These are phyloP conservation scores for Burhinus bistriatus DNA, from an alignment of 2,113 vertebrate genomes.

Conservation along the genomic window DNA sequence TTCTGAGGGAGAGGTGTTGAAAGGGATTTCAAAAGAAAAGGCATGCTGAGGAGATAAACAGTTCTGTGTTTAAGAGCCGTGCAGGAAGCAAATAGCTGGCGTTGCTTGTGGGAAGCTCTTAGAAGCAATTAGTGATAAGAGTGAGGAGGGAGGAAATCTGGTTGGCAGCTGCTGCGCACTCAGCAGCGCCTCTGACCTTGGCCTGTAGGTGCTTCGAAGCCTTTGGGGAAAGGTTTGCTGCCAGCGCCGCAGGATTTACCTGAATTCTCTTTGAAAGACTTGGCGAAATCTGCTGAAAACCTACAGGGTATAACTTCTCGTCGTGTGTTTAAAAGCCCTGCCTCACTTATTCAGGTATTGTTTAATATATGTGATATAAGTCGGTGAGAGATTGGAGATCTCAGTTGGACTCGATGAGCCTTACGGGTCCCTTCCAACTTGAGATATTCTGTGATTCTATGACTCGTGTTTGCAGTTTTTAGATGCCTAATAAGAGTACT, in stretches of 20 bases:
- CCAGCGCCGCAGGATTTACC: neutral
- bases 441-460: neutral
- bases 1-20: neutral
- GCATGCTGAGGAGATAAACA: neutral
- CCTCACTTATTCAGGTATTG: neutral
- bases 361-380: neutral
- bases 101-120: slow-evolving; percentile 1
- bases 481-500: neutral
- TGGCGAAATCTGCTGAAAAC: neutral
- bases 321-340: neutral
- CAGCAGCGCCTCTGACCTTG: neutral
- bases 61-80: neutral
- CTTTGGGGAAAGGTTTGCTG: neutral
- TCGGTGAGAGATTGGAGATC: neutral
- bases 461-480: neutral
- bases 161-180: neutral
- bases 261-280: neutral
- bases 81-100: neutral
- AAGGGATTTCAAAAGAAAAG: slow-evolving; percentile 26
- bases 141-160: slow-evolving; percentile 36
- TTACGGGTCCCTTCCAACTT: neutral
- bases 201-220: neutral
- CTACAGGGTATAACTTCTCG: neutral
- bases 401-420: neutral
- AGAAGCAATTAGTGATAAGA: slow-evolving; percentile 37